Conservation (phyloP, 2,797 vertebrate genomes). For the Arnoldichthys spilopterus region DNA sequence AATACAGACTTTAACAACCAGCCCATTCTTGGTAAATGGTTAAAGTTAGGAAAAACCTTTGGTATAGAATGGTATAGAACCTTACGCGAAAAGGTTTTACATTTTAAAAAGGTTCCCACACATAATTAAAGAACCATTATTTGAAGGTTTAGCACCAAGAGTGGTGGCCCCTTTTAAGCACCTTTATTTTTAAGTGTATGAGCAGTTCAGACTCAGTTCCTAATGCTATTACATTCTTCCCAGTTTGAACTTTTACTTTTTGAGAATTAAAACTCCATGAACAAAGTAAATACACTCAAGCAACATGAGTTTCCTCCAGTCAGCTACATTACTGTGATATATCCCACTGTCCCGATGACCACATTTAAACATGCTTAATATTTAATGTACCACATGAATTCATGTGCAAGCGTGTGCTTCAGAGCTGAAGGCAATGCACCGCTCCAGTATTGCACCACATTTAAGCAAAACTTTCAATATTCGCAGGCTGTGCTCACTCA, state of each 20-base stretch:
- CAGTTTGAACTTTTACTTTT: constrained; percentile 33
- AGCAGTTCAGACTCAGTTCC: constrained; percentile 58
- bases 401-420: constrained; percentile 15
- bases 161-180: not conserved
- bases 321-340: constrained; percentile 33
- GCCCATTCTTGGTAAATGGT: constrained; percentile 54
- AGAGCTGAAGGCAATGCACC: constrained; percentile 43
- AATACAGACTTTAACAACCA: constrained; percentile 61
- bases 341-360: constrained; percentile 46
- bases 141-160: not conserved
- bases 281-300: constrained; percentile 28
- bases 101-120: not conserved
- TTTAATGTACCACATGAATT: constrained; percentile 55
- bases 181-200: not conserved
- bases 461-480: constrained; percentile 23
- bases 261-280: constrained; percentile 20
- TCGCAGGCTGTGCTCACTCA: not conserved
- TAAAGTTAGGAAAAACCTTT: no score
- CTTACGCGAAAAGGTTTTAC: not conserved
- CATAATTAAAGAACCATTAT: not conserved
- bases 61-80: no score
- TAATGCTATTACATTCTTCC: constrained; percentile 53
- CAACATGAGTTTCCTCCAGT: constrained; percentile 31
- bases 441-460: constrained; percentile 27
- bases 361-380: constrained; percentile 56